These are phyloP conservation scores for Sialis lutaria DNA, from an alignment of 2,888 invertebrate genomes.

Conservation along the genomic window DNA sequence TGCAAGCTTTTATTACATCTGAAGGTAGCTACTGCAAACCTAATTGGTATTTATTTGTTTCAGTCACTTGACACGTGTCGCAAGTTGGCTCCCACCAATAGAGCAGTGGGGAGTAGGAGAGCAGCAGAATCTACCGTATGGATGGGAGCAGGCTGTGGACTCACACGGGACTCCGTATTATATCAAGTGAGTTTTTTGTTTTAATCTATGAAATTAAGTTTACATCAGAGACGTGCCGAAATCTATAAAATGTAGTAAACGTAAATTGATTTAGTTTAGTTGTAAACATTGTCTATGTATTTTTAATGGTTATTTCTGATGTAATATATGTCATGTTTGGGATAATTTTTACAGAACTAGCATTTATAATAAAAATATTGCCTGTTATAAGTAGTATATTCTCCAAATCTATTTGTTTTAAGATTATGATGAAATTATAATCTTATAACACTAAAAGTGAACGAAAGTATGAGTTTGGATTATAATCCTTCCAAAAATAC, in stretches of 20 bases:
- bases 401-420: too few relatives aligned
- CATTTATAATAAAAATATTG: too few relatives aligned
- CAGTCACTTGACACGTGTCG: slow-evolving; percentile 68
- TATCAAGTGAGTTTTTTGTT: slow-evolving; percentile 45
- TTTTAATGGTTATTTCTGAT: too few relatives aligned
- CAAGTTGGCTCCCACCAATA: slow-evolving; percentile 78
- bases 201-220: not conserved
- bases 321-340: too few relatives aligned
- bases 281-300: not conserved
- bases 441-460: too few relatives aligned
- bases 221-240: not conserved
- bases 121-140: slow-evolving; percentile 57
- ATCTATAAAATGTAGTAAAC: too few relatives aligned
- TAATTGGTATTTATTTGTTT: slow-evolving; percentile 9
- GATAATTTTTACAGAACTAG: too few relatives aligned
- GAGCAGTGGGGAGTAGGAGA: slow-evolving; percentile 54
- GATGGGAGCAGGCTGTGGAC: slow-evolving; percentile 82
- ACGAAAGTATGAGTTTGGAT: too few relatives aligned
- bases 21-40: not conserved
- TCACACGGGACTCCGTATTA: slow-evolving; percentile 61
- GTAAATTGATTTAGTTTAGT: not conserved
- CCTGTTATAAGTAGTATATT: too few relatives aligned
- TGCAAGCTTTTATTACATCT: not conserved
- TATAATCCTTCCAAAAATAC: too few relatives aligned
- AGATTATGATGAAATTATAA: too few relatives aligned